phyloP scores from a whole-genome alignment of 2,113 vertebrate species.

The Lagopus muta region DNA sequence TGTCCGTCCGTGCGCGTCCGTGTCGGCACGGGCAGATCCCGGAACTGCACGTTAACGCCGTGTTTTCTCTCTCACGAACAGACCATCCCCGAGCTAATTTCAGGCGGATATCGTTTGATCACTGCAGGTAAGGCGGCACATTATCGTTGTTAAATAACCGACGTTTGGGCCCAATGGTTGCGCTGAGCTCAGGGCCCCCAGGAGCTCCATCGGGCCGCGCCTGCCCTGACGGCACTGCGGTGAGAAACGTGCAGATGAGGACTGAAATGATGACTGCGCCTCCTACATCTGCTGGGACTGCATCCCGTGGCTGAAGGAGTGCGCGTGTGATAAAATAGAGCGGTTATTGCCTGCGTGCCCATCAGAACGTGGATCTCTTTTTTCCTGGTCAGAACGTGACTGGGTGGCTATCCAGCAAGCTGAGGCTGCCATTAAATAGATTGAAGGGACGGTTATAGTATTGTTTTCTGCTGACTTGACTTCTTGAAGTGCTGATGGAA shows the following conservation, averaged over 20 bases:
- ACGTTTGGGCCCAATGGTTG: accelerated
- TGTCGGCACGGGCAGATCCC: no score
- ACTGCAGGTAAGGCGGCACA: slow-evolving; percentile 88
- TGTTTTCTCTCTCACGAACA: slow-evolving; percentile 61
- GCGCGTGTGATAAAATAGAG: not conserved
- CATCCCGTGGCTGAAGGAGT: not conserved
- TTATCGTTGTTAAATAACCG: accelerated
- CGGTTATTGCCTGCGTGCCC: accelerated
- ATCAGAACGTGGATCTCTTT: not conserved
- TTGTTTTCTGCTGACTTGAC: not conserved
- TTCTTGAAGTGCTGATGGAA: not conserved
- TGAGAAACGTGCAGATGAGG: not conserved
- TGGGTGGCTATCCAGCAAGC: not conserved
- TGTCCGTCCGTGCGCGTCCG: no score
- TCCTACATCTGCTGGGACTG: not conserved
- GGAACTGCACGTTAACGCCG: not conserved
- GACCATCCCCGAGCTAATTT: slow-evolving; percentile 91
- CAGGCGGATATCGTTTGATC: slow-evolving; percentile 93
- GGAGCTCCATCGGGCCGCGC: not conserved
- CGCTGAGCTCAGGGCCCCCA: accelerated
- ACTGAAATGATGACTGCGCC: not conserved
- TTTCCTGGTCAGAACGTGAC: not conserved
- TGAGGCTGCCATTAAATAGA: not conserved
- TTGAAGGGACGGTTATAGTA: not conserved
- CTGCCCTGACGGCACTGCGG: not conserved